Conservation (phyloP, 1,140 invertebrate species). For the Argopecten irradians region DNA sequence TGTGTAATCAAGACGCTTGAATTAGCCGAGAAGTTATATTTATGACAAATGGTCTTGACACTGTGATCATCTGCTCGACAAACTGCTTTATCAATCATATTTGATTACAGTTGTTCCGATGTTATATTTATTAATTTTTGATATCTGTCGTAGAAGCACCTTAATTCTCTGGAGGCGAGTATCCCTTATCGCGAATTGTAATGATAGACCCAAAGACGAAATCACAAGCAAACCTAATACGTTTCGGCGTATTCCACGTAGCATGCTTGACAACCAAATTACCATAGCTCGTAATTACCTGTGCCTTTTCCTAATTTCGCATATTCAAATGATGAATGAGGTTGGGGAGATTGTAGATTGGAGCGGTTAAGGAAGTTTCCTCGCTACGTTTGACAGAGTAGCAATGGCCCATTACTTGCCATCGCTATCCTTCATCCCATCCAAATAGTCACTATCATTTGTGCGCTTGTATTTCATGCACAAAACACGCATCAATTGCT, state of each 20-base stretch:
- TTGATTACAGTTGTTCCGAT: constrained; percentile 31
- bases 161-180: neutral
- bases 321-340: constrained; percentile 35
- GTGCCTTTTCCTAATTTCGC: constrained; percentile 18
- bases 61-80: constrained; percentile 24
- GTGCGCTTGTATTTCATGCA: constrained; percentile 8
- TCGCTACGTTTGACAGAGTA: constrained; percentile 5
- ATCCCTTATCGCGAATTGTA: constrained; percentile 20
- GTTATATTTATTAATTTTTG: constrained; percentile 35
- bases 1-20: constrained; percentile 36
- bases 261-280: constrained; percentile 26
- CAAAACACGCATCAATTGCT: neutral
- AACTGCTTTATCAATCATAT: constrained; percentile 32
- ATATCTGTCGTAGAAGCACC: constrained; percentile 25
- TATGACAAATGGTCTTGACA: constrained; percentile 35
- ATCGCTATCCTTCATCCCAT: neutral
- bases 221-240: constrained; percentile 29
- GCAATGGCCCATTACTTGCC: constrained; percentile 4
- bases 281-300: constrained; percentile 30
- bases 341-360: neutral
- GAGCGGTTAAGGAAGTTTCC: neutral
- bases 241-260: neutral
- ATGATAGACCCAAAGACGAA: constrained; percentile 25
- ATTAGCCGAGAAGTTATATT: constrained; percentile 30
- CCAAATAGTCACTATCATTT: neutral